Base-by-base conservation (phyloP, 2,797 vertebrate species). In the Emys orbicularis region DNA sequence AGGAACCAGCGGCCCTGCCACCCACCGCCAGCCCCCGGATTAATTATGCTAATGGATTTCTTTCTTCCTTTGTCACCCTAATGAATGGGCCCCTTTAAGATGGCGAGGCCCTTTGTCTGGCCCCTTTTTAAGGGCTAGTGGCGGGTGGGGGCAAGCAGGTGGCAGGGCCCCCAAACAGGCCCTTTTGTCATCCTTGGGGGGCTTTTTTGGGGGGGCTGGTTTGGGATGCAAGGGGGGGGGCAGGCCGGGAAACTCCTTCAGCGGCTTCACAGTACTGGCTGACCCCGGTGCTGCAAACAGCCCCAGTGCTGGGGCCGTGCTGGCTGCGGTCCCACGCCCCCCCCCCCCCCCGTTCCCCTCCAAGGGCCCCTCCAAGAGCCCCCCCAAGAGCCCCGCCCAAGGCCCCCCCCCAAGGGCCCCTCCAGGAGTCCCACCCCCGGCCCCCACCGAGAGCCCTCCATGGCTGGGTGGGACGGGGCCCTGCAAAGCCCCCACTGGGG, bases 21-120 rank as follows among this genome's bases (percentile, higher is more conserved):
- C 99, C 99, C 99, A 99, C 99, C 98, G 98, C 97, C 99, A 99
- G 98, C 93, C 97, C 94, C 92, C 84, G 98, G 99, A 99, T 99
- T 99, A 99, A 99, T 99, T 99, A 99, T 99, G 99, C 99, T 99
- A 99, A 99, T 99, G 98, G 99, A 99, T 99, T 99, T 99, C 99
- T 99, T 99, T 98, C 97, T 97, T 97, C 98, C 98, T 99, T 99
- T 99, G 99, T 99, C 98, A 98, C 98, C 96, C 96, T 98, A 99
- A 99, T 99, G 99, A 99, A 99, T 99, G 98, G 97, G 98, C 98
- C 98, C 98, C 99, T 99, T 99, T 99, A 98, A 98, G 98, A 98
- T 98, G 99, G 99, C 98, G 98, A 98, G 97, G 97, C 97, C 98
- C 99, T 98, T 99, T 99, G 99, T 99, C 99, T 98, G 98, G 98